Percentiles rank a stretch among this genome's conserved stretches.
phyloP scores from a whole-genome alignment of 2,113 vertebrate species.

The Barnardius zonarius region DNA sequence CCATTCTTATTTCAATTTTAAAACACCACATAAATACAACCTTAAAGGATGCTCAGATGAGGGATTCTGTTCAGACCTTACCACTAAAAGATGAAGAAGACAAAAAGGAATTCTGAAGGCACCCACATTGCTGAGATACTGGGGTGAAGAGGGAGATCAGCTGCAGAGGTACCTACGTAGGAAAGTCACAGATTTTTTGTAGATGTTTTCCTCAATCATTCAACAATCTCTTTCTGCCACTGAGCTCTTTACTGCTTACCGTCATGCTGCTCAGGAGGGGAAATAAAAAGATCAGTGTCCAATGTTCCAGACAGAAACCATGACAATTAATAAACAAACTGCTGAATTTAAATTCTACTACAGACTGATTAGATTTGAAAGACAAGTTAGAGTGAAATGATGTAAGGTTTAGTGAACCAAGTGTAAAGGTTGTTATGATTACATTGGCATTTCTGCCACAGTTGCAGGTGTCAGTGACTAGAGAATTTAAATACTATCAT shows the following conservation, averaged over 20 bases:
- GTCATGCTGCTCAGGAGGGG: not conserved
- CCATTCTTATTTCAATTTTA: not conserved
- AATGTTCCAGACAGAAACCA: not conserved
- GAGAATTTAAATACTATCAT: conserved; percentile 21
- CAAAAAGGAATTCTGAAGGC: not conserved
- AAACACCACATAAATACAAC: not conserved
- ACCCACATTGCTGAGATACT: not conserved
- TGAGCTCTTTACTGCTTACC: not conserved
- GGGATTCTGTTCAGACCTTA: not conserved
- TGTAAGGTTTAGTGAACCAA: not conserved
- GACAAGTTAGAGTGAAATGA: not conserved
- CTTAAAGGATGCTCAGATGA: not conserved
- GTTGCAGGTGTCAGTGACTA: not conserved
- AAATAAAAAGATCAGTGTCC: not conserved
- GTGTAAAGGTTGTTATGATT: not conserved
- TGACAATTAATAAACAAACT: not conserved
- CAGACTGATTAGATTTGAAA: not conserved
- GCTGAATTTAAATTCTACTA: not conserved
- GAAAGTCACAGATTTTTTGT: not conserved
- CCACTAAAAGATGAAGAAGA: not conserved
- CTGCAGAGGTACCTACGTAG: not conserved
- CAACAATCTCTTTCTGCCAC: not conserved
- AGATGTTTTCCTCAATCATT: not conserved
- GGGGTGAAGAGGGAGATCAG: not conserved
- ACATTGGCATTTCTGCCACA: not conserved